Evolutionary conservation across 2,888 invertebrate species (phyloP).

Genomic region (Calameuta pallipes): DNA sequence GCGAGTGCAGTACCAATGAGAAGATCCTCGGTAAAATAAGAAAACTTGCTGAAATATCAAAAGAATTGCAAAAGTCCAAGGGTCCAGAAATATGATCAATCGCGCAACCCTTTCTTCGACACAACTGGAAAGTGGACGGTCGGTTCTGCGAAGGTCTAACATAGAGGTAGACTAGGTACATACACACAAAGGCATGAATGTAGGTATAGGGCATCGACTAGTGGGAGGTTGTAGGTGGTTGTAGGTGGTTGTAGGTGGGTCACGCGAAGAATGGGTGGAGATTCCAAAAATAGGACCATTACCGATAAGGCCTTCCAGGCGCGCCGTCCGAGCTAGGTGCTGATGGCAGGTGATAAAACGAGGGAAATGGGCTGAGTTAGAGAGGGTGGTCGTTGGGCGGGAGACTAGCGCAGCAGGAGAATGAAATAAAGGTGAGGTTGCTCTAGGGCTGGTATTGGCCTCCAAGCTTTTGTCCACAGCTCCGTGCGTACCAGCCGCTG

Average conservation of each 20-base stretch:
- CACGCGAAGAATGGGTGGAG: slow-evolving; percentile 65
- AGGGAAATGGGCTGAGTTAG: slow-evolving; percentile 56
- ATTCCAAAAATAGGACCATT: slow-evolving; percentile 65
- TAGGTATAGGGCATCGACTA: too few relatives aligned
- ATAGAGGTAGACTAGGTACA: too few relatives aligned
- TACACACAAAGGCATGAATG: too few relatives aligned
- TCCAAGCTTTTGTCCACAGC: slow-evolving; percentile 27
- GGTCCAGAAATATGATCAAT: background rate
- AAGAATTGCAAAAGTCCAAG: background rate
- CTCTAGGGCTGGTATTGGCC: slow-evolving; percentile 37
- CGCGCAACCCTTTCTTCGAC: background rate
- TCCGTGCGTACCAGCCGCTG: slow-evolving; percentile 23
- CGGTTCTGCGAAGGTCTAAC: too few relatives aligned
- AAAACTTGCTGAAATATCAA: too few relatives aligned
- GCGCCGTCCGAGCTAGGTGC: slow-evolving; percentile 44
- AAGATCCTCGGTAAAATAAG: too few relatives aligned
- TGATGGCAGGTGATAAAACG: slow-evolving; percentile 64
- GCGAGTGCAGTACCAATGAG: too few relatives aligned
- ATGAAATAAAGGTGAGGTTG: slow-evolving; percentile 51
- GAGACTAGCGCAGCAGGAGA: slow-evolving; percentile 16
- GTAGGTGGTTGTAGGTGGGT: slow-evolving; percentile 42
- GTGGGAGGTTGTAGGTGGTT: background rate
- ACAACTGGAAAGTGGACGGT: background rate
- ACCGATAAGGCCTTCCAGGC: slow-evolving; percentile 61
- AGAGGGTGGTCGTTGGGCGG: slow-evolving; percentile 25